phyloP scores from a whole-genome alignment of 2,888 invertebrate genomes.

The Argyresthia albistria region DNA sequence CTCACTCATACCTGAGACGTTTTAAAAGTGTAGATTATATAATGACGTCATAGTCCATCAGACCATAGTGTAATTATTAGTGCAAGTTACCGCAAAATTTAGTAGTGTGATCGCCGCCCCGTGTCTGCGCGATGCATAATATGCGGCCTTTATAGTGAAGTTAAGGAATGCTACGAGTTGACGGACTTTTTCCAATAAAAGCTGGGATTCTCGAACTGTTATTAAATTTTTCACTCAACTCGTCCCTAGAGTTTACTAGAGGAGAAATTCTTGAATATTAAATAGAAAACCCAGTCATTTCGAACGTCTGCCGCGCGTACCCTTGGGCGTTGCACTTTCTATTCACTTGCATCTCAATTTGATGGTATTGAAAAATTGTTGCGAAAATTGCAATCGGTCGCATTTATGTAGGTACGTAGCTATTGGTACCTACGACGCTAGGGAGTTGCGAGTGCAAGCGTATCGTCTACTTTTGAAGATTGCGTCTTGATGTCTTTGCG shows the following conservation, averaged over 20 bases:
- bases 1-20: too few species aligned
- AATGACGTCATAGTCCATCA: too few species aligned
- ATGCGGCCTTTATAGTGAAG: background rate
- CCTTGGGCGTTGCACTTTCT: constrained; percentile 14
- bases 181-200: constrained; percentile 6
- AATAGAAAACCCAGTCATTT: constrained; percentile 14
- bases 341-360: constrained; percentile 21
- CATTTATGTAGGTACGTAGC: constrained; percentile 28
- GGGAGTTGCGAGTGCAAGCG: background rate
- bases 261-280: constrained; percentile 19
- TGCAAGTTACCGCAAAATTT: too few species aligned
- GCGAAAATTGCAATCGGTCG: constrained; percentile 25
- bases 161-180: constrained; percentile 2
- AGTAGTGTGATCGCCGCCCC: too few species aligned
- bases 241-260: constrained; percentile 14
- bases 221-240: constrained; percentile 21
- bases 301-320: background rate
- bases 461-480: background rate
- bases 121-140: background rate
- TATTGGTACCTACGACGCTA: constrained; percentile 13
- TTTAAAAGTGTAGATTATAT: too few species aligned
- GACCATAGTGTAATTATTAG: too few species aligned
- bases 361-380: constrained; percentile 35
- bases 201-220: constrained; percentile 9
- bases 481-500: background rate